phyloP scores from a whole-genome alignment of 2,113 vertebrate species.

The Rhegmatorhina hoffmannsi region DNA sequence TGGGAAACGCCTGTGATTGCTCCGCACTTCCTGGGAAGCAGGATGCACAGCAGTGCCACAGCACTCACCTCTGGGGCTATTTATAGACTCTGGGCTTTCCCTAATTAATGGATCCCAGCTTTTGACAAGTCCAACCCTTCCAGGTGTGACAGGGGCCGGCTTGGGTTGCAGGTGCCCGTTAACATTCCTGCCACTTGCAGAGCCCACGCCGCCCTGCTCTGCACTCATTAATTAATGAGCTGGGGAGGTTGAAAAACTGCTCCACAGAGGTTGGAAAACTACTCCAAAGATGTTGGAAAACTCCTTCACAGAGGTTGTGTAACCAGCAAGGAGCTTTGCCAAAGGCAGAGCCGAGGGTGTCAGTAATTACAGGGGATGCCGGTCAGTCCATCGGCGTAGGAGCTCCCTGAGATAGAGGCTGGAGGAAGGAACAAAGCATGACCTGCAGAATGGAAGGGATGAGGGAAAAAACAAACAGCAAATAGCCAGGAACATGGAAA shows the following conservation, averaged over 20 bases:
- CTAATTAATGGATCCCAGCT: background rate
- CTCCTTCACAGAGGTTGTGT: background rate
- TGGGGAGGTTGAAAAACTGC: background rate
- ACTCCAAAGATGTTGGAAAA: background rate
- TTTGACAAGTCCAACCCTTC: constrained; percentile 22
- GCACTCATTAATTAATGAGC: background rate
- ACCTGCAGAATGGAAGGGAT: background rate
- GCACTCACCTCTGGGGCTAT: background rate
- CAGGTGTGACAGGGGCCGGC: background rate
- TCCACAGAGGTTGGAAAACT: background rate
- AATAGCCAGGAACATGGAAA: background rate
- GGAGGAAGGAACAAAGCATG: background rate
- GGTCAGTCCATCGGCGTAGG: accelerated
- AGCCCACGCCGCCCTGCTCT: background rate
- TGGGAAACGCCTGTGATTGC: background rate
- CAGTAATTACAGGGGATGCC: background rate
- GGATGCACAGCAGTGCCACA: background rate
- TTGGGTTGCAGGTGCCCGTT: background rate
- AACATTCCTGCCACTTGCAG: background rate
- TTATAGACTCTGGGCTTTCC: constrained; percentile 40
- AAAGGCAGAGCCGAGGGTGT: background rate
- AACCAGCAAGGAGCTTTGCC: background rate
- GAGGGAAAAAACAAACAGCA: background rate
- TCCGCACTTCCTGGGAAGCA: background rate
- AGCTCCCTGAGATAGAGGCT: background rate